Evolutionary conservation across 2,797 vertebrate species (phyloP).

Genomic region (Myotis myotis): DNA sequence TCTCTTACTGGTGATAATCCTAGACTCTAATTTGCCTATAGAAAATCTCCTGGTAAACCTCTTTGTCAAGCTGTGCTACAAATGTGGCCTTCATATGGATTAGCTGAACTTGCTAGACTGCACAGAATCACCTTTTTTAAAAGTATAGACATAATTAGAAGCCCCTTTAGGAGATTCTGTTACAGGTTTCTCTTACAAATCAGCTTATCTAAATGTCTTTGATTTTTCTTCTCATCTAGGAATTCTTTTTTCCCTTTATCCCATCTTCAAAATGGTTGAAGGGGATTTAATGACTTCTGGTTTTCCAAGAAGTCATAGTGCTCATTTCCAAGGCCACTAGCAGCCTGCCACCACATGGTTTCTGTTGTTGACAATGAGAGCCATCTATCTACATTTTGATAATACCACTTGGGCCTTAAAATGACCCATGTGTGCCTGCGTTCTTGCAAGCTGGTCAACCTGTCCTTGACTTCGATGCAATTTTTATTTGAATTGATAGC

Average conservation of each 20-base stretch:
- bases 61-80: no score
- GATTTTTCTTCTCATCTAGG: background rate
- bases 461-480: background rate
- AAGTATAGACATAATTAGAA: background rate
- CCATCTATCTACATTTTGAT: background rate
- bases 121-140: background rate
- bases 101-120: background rate
- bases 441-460: background rate
- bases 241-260: background rate
- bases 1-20: background rate
- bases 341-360: background rate
- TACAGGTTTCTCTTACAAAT: background rate
- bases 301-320: background rate
- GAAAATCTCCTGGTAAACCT: background rate
- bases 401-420: background rate
- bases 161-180: background rate
- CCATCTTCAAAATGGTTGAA: background rate
- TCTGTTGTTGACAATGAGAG: background rate
- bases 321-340: background rate
- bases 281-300: background rate
- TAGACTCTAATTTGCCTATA: accelerated
- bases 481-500: background rate
- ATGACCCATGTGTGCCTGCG: accelerated
- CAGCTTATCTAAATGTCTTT: background rate
- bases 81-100: background rate